Percentiles rank a stretch among this genome's conserved stretches.
Evolutionary conservation across 2,888 invertebrate species (phyloP).

Genomic region (Frankliniella intonsa): DNA sequence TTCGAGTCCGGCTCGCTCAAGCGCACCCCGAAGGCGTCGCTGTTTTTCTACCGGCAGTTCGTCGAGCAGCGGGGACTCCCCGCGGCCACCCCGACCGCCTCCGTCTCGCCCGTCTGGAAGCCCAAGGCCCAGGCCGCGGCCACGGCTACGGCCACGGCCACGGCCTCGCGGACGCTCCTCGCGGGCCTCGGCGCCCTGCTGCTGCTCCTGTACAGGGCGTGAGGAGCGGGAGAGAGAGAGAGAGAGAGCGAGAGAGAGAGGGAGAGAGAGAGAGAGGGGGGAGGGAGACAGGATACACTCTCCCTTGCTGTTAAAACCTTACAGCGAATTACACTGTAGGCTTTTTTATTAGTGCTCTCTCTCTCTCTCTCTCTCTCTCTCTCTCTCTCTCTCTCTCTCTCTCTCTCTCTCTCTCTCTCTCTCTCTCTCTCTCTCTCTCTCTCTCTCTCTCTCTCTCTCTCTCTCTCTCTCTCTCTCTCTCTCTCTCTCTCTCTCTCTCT

Average conservation of each 20-base stretch:
- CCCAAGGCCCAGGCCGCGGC: not conserved
- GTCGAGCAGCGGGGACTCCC: not conserved
- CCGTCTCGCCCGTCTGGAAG: not conserved
- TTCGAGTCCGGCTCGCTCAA: not conserved
- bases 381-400: not conserved
- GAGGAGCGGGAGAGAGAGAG: not conserved
- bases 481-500: not conserved
- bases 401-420: constrained; percentile 16
- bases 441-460: not conserved
- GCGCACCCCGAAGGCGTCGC: constrained; percentile 3
- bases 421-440: not conserved
- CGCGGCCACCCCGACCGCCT: not conserved
- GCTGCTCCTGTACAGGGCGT: not conserved
- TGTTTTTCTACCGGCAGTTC: not conserved
- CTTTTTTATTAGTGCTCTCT: not conserved
- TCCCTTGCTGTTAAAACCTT: not conserved
- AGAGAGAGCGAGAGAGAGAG: not conserved
- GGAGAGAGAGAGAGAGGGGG: not conserved
- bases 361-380: constrained; percentile 14
- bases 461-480: not conserved
- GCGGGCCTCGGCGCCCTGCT: not conserved
- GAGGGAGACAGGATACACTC: not conserved
- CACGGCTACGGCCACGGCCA: not conserved
- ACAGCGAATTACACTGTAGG: too few relatives aligned
- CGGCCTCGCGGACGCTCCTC: not conserved